Conservation (phyloP, 2,113 vertebrate species). For the Phaethon lepturus region DNA sequence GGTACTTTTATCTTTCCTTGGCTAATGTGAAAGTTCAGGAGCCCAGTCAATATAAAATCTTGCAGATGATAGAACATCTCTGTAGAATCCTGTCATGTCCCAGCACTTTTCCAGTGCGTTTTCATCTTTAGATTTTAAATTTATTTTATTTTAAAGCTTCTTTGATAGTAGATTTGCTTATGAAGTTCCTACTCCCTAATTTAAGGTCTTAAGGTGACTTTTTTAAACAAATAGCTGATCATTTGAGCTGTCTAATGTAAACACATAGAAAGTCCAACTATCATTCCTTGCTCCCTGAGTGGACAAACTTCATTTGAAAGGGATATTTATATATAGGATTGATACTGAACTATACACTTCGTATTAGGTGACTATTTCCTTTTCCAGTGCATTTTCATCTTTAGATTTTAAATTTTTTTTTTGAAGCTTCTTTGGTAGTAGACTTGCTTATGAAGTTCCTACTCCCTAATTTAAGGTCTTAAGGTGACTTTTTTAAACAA, state of each 20-base stretch:
- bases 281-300: background rate
- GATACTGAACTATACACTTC: background rate
- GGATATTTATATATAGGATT: background rate
- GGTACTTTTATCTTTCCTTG: background rate
- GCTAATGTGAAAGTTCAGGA: background rate
- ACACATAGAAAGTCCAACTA: background rate
- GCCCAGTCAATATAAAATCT: background rate
- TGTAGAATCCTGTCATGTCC: background rate
- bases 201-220: background rate
- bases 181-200: background rate
- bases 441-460: background rate
- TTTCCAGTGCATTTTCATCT: too few species aligned
- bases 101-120: background rate
- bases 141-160: background rate
- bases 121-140: background rate
- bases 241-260: background rate
- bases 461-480: background rate
- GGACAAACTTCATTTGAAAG: background rate
- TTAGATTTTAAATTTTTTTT: too few species aligned
- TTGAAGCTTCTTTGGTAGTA: background rate
- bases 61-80: accelerated
- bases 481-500: background rate
- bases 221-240: background rate
- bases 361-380: background rate
- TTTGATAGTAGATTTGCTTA: background rate